phyloP scores from a whole-genome alignment of 2,888 invertebrate species.

The Euproctis similis region DNA sequence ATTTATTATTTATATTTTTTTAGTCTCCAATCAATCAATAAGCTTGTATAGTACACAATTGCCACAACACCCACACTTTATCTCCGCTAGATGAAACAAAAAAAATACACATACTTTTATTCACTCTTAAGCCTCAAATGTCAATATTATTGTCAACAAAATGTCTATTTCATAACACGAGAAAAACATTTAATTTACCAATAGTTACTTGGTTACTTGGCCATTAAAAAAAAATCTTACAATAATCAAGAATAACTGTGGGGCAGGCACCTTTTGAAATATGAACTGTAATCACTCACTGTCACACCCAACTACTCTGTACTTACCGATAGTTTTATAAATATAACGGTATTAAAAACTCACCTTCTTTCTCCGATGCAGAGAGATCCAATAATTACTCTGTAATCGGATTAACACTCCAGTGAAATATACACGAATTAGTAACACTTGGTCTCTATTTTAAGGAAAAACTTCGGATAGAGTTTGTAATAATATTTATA shows the following conservation, averaged over 20 bases:
- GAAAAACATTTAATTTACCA: constrained; percentile 14
- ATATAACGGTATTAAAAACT: constrained; percentile 31
- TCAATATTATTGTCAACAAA: constrained; percentile 20
- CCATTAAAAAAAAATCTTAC: no score
- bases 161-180: constrained; percentile 18
- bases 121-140: constrained; percentile 20
- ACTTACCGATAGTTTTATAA: no score
- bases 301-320: no score
- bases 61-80: constrained; percentile 22
- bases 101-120: constrained; percentile 15
- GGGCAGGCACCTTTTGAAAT: not conserved
- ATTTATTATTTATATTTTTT: no score
- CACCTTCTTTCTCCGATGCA: constrained; percentile 51
- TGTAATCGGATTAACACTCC: constrained; percentile 68
- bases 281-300: not conserved
- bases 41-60: constrained; percentile 17
- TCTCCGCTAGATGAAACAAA: constrained; percentile 17
- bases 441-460: constrained; percentile 62
- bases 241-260: no score
- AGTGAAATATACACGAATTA: constrained; percentile 67
- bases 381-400: constrained; percentile 68
- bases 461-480: constrained; percentile 38
- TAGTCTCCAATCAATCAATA: no score
- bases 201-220: no score
- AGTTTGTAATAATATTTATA: no score